Evolutionary conservation across 1,140 invertebrate genomes (phyloP), one percentile per base, ranked within the genome.

Genomic region (Papilio polyxenes): DNA sequence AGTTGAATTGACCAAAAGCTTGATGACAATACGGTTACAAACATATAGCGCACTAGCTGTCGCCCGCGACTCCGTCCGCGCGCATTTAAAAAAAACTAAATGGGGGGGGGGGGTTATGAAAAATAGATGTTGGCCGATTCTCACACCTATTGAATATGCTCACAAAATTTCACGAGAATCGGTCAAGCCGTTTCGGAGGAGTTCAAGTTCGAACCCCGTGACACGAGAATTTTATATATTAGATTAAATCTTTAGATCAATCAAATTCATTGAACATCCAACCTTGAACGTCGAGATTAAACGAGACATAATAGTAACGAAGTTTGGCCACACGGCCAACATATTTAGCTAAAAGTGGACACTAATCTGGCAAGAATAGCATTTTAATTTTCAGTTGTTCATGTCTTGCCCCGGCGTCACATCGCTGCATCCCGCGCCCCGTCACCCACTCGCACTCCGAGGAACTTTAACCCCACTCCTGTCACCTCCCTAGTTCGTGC

Each of bases 301-400:
- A 85, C 86, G 86, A 89, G 85, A 88, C 83, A 89, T 88, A 86
- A 87, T 83, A 51, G 82, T 82, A 87, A 86, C 85, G 44, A 74
- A 81, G 86, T 87, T 90, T 91, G 88, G 90, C 87, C 84, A 85
- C 87, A 89, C 84, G 79, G 93, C 93, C 92, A 93, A 94, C 89
- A 87, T 85, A 85, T 9, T 85, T 90, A 87, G 91, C 93, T 94
- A 94, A 93, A 93, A 87, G 89, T 89, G 90, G 91, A 89, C 86
- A 89, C 90, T 90, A 92, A 90, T 92, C 95, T 95, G 94, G 94
- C 94, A 95, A 91, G 89, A 90, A 91, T 88, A 89, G 91, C 90
- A 92, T 89, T 94, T 94, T 94, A 92, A 94, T 94, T 95, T 80
- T 95, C 94, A 94, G 92, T 93, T 94, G 93, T 95, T 94, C 92